phyloP scores from a whole-genome alignment of 2,113 vertebrate species.

The Oryzias curvinotus region DNA sequence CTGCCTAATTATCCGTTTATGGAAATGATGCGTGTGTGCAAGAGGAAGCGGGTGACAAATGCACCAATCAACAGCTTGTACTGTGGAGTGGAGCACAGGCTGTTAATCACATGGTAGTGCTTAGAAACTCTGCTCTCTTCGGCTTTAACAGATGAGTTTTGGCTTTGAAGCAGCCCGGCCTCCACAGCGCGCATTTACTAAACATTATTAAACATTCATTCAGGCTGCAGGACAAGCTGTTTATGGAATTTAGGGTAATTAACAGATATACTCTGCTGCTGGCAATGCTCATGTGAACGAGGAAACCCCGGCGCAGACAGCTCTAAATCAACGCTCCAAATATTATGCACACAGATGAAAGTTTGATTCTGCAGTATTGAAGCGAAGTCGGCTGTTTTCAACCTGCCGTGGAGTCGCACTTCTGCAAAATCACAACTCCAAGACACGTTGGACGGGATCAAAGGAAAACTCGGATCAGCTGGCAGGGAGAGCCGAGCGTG shows the following conservation, averaged over 20 bases:
- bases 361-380: conserved; percentile 1
- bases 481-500: not conserved
- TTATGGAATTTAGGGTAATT: conserved; percentile 1
- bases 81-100: too few species aligned
- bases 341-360: not conserved
- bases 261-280: not conserved
- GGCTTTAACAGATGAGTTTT: not conserved
- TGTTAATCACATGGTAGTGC: too few species aligned
- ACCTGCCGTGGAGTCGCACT: not conserved
- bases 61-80: not conserved
- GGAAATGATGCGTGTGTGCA: not conserved
- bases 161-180: not conserved
- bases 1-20: not conserved
- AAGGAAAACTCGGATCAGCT: not conserved
- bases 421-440: not conserved
- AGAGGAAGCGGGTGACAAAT: not conserved
- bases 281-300: not conserved
- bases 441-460: not conserved
- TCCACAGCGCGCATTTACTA: not conserved
- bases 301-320: not conserved
- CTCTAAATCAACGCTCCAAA: not conserved
- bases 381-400: not conserved
- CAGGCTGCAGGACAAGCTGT: not conserved
- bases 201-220: not conserved
- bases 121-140: not conserved